Base-by-base conservation (phyloP, 2,113 vertebrate genomes). In the Zosterops pallidus region DNA sequence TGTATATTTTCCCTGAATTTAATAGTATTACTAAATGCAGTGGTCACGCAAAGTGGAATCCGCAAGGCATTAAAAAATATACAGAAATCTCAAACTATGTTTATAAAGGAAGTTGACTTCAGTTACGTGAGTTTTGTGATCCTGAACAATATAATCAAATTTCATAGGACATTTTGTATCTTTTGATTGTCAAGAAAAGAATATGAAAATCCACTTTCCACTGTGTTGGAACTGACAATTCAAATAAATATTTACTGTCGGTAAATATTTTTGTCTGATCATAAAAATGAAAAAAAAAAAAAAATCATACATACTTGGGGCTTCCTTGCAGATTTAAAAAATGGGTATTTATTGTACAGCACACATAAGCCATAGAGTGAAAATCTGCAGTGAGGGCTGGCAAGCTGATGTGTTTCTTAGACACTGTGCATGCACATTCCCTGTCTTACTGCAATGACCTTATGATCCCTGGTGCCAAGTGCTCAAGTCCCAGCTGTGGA, bases 401-500 rank as follows among this genome's bases (percentile, higher is more conserved):
- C 81, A 76, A 95, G 59, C 17, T 6, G 35, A 62, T 87, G 74
- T 78, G 69, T 77, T 97, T 93, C 93, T 84, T 92, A 90, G 78
- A 87, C 83, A 82, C 59, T 75, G 85, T 6, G 70, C 97, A 72
- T 89, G 94, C 97, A 92, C 1, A 2, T 82, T 94, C 70, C 76
- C 94, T 95, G 90, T 97, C 95, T 97, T 94, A 85, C 90, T 71
- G 65, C 78, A 93, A 62, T 96, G 96, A 98, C 97, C 96, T 92
- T 81, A 60, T 78, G 89, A 92, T 96, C 97, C 76, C 69, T 63
- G 71, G 87, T 96, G 97, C 93, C 97, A 98, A 97, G 52, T 95
- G 86, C 88, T 85, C 83, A 96, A 94, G 92, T 95, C 93, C 91
- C 92, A 96, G 95, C 94, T 97, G 95, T 96, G 97, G 95, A 97